Base-by-base conservation (phyloP, 1,140 invertebrate species). In the Pantala flavescens region DNA sequence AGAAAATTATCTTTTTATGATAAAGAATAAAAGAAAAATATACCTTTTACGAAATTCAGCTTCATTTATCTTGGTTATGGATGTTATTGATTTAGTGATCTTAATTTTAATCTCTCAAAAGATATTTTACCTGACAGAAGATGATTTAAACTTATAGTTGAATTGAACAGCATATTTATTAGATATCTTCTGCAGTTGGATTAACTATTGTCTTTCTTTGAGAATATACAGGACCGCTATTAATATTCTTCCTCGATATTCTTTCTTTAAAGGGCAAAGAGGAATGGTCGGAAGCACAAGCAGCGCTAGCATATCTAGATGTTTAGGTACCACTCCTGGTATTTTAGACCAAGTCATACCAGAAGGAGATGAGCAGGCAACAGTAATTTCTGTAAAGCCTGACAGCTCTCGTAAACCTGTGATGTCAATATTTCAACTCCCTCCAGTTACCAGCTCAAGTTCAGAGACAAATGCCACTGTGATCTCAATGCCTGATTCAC, bases 321-420 rank as follows among this genome's bases (percentile, higher is more conserved):
- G 71, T 70, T 28, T 76, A 2, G 24, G 43, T 10, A 28, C 71
- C n/a, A 76, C 71, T 19, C 23, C 71, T 23, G 71, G 74, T 23
- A 43, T 77, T 23, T 14, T 75, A 28, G 77, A 78, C 14, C 77
- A 79, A 7, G 76, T 77, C 11, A 79, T 79, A 73, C 76, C 76
- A 7, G 78, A 79, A 73, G 42, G 78, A 24, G 78, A 79, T 73
- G 78, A 79, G 55, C 78, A 77, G 77, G 43, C 77, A 9, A 79
- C 78, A 21, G 76, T 79, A 21, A 77, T 77, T 43, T 78, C 77
- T 0, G 77, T 76, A 71, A 63, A 21, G 49, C 49, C 49, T 3
- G 49, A 63, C n/a, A 21, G n/a, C 49, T 19, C n/a, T 19, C 49
- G 49, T 21, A 63, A 63, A 21, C 49, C 49, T 21, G n/a, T 63